phyloP scores from a whole-genome alignment of 2,797 vertebrate genomes.

The Gallinago solitaria region DNA sequence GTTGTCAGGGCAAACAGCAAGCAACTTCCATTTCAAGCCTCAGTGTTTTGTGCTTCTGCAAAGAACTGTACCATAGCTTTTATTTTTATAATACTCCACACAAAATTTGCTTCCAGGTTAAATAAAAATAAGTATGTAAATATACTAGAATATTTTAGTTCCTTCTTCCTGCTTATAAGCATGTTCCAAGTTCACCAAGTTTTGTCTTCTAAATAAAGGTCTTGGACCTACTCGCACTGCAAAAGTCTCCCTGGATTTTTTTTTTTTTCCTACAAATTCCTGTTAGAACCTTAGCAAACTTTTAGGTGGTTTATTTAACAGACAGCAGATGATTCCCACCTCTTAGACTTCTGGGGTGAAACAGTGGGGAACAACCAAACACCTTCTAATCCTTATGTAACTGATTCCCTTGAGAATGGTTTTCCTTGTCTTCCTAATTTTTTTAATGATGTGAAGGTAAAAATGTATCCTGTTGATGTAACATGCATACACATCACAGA shows the following conservation, averaged over 20 bases:
- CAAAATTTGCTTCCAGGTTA: not conserved
- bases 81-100: not conserved
- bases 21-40: not conserved
- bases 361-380: not conserved
- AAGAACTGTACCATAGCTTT: accelerated
- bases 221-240: not conserved
- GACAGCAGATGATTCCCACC: not conserved
- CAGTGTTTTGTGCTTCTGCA: not conserved
- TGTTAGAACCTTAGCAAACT: not conserved
- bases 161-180: not conserved
- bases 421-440: not conserved
- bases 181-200: not conserved
- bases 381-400: not conserved
- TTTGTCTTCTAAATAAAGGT: not conserved
- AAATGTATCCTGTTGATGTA: not conserved
- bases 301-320: not conserved
- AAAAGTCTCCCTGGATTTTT: not conserved
- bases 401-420: not conserved
- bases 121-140: not conserved
- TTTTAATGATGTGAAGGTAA: not conserved
- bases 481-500: not conserved
- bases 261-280: not conserved
- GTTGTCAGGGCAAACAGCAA: not conserved
- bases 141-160: not conserved
- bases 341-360: not conserved